Base-by-base conservation (phyloP, 2,888 invertebrate genomes). In the Cyrtodaria siliqua region DNA sequence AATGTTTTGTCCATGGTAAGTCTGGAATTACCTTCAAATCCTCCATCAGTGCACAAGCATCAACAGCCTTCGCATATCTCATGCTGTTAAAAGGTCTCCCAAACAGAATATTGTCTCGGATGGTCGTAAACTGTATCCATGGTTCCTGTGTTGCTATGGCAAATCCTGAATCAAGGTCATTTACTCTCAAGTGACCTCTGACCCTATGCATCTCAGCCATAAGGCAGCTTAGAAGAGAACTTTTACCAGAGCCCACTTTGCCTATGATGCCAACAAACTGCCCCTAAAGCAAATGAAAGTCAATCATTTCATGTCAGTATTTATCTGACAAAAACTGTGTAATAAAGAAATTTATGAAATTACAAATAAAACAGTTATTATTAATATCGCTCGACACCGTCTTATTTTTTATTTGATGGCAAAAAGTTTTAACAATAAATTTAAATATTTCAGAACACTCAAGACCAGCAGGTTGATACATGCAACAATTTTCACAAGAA, bases 61-160 rank as follows among this genome's bases (percentile, higher is more conserved):
- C 95, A 14, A 99, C 90, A 0, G 98, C 96, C 1, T 94, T 94
- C 86, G 95, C 95, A 92, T 99, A 99, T 92, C 95, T 96, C 14
- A 94, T 94, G 73, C 96, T 95, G 89, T 98, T 96, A 85, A 96
- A 97, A 0, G 95, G 94, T 87, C 95, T 95, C 0, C 98, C 99
- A 94, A 99, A 99, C 40, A 99, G 94, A 84, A 99, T 98, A 92
- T 99, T 99, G 69, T 98, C 97, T 59, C 96, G 95, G 55, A 99
- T 95, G 0, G 97, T 97, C 42, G 97, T 97, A 60, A 97, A 95
- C 87, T 98, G 96, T 56, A 99, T 94, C 99, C 99, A 99, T 0
- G 98, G 95, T 81, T 96, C 96, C 94, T 99, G 99, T 16, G 88
- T 79, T 0, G 96, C 95, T 0, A 97, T 96, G 88, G 91, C 92